Base-by-base conservation (phyloP, 2,113 vertebrate species). In the Phycodurus eques region DNA sequence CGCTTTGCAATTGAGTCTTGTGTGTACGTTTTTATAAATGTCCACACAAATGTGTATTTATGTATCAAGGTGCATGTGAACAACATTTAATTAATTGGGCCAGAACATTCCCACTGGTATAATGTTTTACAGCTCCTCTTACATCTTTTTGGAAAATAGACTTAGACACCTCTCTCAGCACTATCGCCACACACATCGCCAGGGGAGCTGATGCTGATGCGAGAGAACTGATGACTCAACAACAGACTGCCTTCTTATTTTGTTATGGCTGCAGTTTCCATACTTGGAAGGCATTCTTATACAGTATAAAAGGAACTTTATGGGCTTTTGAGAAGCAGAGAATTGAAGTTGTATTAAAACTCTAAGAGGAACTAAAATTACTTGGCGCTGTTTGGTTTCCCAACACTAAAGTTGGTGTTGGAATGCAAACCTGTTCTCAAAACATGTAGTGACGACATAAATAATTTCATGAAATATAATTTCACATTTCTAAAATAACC, bases 161-260 rank as follows among this genome's bases (percentile, higher is more conserved):
- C 80, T 73, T 81, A 74, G 82, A 84, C 22, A 43, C 63, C 71
- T 75, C 63, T 63, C 70, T 71, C 71, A 27, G 70, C 76, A 71
- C 68, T 54, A 56, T 75, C 60, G 74, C 89, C 90, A 86, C 89
- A 90, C 87, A 89, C 88, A 83, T 68, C 2, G 78, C 76, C 19
- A 53, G 61, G 75, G 79, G 74, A 74, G 76, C 78, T 13, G 7
- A 51, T 20, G 74, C 78, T 77, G 78, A 80, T 80, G 75, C 74
- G 78, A 76, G 81, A 78, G 66, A 85, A 88, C 27, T 81, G 80
- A 84, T 81, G 80, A 85, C 79, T 82, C 73, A 71, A 88, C 76
- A 73, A 73, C 47, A 77, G 67, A 83, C 71, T 83, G 74, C 81
- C 81, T 76, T 70, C 56, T 62, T 13, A 42, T 42, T 63, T 3